A percentile compares a stretch with the other conserved stretches of the same genome.
These are phyloP conservation scores for Tachina grossa DNA, from an alignment of 2,888 invertebrate genomes.

Conservation along the genomic window DNA sequence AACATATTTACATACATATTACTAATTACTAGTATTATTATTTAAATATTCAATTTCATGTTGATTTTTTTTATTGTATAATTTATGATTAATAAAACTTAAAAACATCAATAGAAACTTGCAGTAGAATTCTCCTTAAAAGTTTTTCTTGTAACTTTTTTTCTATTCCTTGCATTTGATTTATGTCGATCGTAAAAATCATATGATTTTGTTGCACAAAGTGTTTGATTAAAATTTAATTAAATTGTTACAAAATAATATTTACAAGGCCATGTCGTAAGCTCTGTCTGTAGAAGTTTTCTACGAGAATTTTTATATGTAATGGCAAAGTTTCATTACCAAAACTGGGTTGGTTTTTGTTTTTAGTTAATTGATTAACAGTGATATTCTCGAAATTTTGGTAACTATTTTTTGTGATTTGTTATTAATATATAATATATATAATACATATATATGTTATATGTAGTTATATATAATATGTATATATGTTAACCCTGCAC, in stretches of 20 bases:
- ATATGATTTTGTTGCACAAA: constrained; percentile 26
- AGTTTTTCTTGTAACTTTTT: not conserved
- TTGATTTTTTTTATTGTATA: constrained; percentile 34
- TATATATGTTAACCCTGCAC: too few species aligned
- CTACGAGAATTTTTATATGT: too few species aligned
- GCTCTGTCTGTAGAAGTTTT: too few species aligned
- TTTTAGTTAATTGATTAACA: too few species aligned
- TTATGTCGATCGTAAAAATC: constrained; percentile 34
- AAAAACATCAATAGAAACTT: not conserved
- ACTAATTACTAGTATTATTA: constrained; percentile 8
- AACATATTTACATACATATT: constrained; percentile 4
- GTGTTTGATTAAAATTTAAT: constrained; percentile 17
- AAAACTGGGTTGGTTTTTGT: too few species aligned
- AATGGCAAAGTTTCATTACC: too few species aligned
- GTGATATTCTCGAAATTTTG: too few species aligned
- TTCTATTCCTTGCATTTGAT: constrained; percentile 38
- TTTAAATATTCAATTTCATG: constrained; percentile 27
- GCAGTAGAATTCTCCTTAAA: not conserved
- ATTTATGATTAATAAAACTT: constrained; percentile 51
- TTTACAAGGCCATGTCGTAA: too few species aligned
- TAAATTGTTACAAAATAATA: constrained; percentile 12
- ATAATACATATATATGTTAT: too few species aligned
- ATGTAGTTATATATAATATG: too few species aligned
- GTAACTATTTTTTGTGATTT: too few species aligned
- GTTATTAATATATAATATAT: too few species aligned